Conservation (phyloP, 2,797 vertebrate species). For the Pipistrellus kuhlii region DNA sequence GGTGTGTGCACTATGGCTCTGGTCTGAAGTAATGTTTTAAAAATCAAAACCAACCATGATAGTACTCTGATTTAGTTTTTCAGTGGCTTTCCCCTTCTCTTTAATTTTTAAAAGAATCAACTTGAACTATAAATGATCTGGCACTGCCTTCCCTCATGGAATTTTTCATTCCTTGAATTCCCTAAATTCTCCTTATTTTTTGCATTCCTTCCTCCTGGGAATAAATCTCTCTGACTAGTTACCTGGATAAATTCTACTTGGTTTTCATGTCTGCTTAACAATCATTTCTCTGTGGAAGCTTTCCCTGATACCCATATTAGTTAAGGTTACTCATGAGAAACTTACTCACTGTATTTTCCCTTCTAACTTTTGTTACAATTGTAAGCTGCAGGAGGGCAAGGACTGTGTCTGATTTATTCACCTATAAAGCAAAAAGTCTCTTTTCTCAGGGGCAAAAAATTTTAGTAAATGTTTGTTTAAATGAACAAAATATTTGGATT, state of each 20-base stretch:
- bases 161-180: neutral
- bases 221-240: neutral
- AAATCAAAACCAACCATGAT: neutral
- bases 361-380: neutral
- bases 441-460: neutral
- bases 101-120: slow-evolving; percentile 12
- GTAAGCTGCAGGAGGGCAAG: neutral
- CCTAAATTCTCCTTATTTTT: neutral
- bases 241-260: neutral
- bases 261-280: slow-evolving; percentile 13
- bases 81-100: neutral
- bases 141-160: neutral
- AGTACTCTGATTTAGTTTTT: neutral
- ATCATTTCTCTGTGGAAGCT: neutral
- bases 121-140: neutral
- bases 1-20: neutral
- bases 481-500: slow-evolving; percentile 23
- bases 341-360: neutral
- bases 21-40: neutral
- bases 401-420: neutral
- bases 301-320: neutral
- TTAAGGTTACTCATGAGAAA: slow-evolving; percentile 3
- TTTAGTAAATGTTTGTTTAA: slow-evolving; percentile 34
- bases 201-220: neutral
- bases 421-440: neutral